phyloP scores from a whole-genome alignment of 2,113 vertebrate species.

The Myrmophylax atrothorax region DNA sequence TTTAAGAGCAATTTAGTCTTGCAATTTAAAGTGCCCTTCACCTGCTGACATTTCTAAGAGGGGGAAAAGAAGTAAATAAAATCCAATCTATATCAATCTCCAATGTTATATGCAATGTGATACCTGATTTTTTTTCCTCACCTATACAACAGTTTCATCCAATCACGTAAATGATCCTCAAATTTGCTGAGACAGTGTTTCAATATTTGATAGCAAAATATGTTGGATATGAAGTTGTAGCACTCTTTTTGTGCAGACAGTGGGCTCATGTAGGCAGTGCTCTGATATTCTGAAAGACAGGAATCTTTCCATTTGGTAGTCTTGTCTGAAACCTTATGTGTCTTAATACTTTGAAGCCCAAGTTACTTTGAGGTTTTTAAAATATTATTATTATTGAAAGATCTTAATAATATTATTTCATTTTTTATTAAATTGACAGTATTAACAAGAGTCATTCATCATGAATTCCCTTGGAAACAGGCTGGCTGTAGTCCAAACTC shows the following conservation, averaged over 20 bases:
- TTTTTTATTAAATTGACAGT: background rate
- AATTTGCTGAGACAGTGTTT: background rate
- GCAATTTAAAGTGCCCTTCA: background rate
- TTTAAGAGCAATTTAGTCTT: background rate
- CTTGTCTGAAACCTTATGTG: background rate
- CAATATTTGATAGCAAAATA: background rate
- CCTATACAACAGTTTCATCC: background rate
- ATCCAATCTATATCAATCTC: background rate
- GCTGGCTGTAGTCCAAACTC: background rate
- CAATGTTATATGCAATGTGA: background rate
- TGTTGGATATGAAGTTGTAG: background rate
- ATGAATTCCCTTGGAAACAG: background rate
- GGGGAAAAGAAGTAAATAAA: background rate
- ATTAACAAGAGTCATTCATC: background rate
- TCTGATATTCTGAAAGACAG: background rate
- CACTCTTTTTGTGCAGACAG: background rate
- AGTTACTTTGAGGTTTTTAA: fast-evolving
- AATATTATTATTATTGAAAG: background rate
- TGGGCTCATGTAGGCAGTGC: background rate
- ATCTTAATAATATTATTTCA: background rate
- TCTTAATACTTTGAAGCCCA: background rate
- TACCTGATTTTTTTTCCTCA: background rate
- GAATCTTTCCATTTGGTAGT: background rate
- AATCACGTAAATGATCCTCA: background rate
- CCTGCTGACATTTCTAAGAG: background rate